Percentiles rank a stretch among this genome's conserved stretches.
phyloP scores from a whole-genome alignment of 2,888 invertebrate species.

The Ichneumoninae sp. region DNA sequence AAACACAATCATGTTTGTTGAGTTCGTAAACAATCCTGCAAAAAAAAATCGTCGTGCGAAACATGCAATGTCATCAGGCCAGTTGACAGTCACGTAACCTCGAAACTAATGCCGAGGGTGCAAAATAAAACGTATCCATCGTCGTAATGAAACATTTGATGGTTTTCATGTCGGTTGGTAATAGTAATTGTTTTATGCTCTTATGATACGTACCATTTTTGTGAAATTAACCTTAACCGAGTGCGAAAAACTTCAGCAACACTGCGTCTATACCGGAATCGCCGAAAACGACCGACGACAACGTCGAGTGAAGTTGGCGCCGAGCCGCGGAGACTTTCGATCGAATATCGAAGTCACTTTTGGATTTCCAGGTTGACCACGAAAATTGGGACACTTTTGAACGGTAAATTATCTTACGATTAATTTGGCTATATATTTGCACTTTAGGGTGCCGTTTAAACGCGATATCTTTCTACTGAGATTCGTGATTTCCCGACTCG shows the following conservation, averaged over 20 bases:
- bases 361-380: background rate
- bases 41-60: slow-evolving; percentile 55
- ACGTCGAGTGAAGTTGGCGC: slow-evolving; percentile 28
- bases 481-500: background rate
- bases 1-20: background rate
- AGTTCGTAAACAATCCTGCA: background rate
- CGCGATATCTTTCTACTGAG: background rate
- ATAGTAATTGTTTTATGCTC: slow-evolving; percentile 1
- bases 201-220: slow-evolving; percentile 72
- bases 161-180: background rate
- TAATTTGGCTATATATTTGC: background rate
- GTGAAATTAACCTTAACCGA: slow-evolving; percentile 54
- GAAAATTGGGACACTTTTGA: background rate
- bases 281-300: slow-evolving; percentile 14
- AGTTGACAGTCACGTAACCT: slow-evolving; percentile 77
- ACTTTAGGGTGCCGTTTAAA: background rate
- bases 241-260: slow-evolving; percentile 17
- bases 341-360: slow-evolving; percentile 6
- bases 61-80: slow-evolving; percentile 77
- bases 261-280: slow-evolving; percentile 31
- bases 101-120: background rate
- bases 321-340: background rate
- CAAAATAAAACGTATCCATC: background rate
- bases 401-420: background rate
- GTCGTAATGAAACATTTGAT: background rate